These are phyloP conservation scores for Drosophila gaucha DNA, from an alignment of 2,888 invertebrate species.

Conservation along the genomic window DNA sequence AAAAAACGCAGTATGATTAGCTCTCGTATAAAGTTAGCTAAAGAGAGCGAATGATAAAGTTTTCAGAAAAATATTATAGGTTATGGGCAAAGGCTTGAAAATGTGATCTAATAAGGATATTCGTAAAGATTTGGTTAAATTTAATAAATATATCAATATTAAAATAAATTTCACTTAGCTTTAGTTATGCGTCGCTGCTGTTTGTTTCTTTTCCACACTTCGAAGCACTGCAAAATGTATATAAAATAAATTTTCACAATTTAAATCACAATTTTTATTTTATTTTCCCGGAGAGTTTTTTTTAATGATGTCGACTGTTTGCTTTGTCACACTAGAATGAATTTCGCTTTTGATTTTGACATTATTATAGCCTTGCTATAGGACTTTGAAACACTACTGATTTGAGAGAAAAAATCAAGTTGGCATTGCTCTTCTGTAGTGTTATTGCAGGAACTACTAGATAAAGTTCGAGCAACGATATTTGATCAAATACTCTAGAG, in stretches of 20 bases:
- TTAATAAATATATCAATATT: not conserved
- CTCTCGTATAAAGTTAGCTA: not conserved
- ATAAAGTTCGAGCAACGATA: not conserved
- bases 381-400: constrained; percentile 3
- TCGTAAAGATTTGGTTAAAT: not conserved
- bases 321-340: not conserved
- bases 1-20: not conserved
- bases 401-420: constrained; percentile 7
- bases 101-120: not conserved
- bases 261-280: not conserved
- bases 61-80: not conserved
- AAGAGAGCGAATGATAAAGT: not conserved
- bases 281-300: not conserved
- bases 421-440: constrained; percentile 14
- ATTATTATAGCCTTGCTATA: accelerated
- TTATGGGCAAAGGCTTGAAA: not conserved
- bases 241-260: not conserved
- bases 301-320: not conserved
- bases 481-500: constrained; percentile 31
- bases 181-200: too few species aligned
- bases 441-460: not conserved
- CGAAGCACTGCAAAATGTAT: not conserved
- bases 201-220: not conserved
- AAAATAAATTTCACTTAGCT: constrained; percentile 5
- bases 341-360: not conserved